Base-by-base conservation (phyloP, 2,888 invertebrate species). In the Seira musarum region DNA sequence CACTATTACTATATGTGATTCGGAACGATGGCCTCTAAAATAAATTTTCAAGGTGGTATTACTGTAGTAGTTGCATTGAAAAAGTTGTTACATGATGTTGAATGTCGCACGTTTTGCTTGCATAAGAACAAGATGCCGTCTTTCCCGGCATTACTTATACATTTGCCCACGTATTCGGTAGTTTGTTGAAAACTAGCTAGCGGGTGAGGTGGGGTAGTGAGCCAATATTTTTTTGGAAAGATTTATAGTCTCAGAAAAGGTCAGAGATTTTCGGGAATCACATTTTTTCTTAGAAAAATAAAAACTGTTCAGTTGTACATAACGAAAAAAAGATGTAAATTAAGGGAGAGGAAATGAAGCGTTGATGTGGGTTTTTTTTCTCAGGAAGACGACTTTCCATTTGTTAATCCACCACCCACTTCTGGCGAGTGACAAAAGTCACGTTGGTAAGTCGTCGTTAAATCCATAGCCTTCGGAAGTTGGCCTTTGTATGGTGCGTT, bases 371-470 rank as follows among this genome's bases (percentile, higher is more conserved):
- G 30, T 2, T 5, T 30, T 2, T 30, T 30, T 5, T 8, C 8
- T 30, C 30, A 30, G 30, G 30, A 30, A 5, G 30, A 8, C 30
- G 67, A 66, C 57, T 74, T 74, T 35, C 67, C 67, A 40, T 66
- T 74, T n/a, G 57, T 35, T 22, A 24, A 30, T 68, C 68, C 49
- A 61, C 68, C 49, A 49, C 49, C 75, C 64, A 75, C 69, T 21
- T 69, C 68, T 17, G 72, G 30, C 17, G 72, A 46, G 15, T 64
- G 68, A 22, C 83, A 83, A 57, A 81, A 83, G 67, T 83, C 80
- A 10, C 66, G 69, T 65, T 78, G 77, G 65, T 83, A 83, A 6
- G 80, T 81, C 21, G 83, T 77, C n/a, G 72, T 24, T 73, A 82
- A 63, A n/a, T 82, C 74, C 73, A 60, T 74, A 17, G 69, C 61